Evolutionary conservation across 2,113 vertebrate genomes (phyloP), one percentile per base, ranked within the genome.

Genomic region (Urocitellus parryii): DNA sequence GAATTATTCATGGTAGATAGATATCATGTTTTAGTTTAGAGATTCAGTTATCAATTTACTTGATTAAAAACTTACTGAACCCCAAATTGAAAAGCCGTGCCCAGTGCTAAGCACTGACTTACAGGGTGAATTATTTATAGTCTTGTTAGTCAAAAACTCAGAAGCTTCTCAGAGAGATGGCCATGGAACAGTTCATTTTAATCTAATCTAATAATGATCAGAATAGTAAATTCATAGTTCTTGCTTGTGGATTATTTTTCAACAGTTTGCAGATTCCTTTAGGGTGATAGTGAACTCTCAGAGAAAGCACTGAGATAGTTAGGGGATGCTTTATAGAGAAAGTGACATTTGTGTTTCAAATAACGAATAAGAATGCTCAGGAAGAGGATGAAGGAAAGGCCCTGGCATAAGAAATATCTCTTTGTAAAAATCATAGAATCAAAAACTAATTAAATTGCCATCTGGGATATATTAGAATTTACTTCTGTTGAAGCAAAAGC

Each of bases 31-130:
- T 90, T 65, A 8, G 13, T 79, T 94, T 88, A n/a, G 68, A 90
- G 9, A 80, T 61, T 82, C 16, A 67, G 34, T 67, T 86, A 90
- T 32, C 61, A 4, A 65, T 58, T 27, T 84, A 37, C 22, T 94
- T 18, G 27, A 94, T 56, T 76, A 90, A 95, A 94, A 94, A 76
- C 1, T 53, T 78, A 63, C 4, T 78, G 29, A 88, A 45, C 20
- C 61, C 3, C 34, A 90, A 56, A 88, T 81, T 81, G 53, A 77
- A 68, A 92, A 39, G 1, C 3, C 0, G 34, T 11, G 0, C 13
- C 8, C 8, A 58, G 1, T 42, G 24, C 12, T 39, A 67, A 32
- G 8, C 51, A 51, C 25, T 53, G 34, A 48, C 11, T 39, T 5
- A 34, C 6, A 58, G 51, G 1, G 20, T 61, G 9, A 90, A 74